Percentiles rank a stretch among this genome's conserved stretches.
Evolutionary conservation across 1,140 invertebrate species (phyloP).

Genomic region (Lordiphosa collinella): DNA sequence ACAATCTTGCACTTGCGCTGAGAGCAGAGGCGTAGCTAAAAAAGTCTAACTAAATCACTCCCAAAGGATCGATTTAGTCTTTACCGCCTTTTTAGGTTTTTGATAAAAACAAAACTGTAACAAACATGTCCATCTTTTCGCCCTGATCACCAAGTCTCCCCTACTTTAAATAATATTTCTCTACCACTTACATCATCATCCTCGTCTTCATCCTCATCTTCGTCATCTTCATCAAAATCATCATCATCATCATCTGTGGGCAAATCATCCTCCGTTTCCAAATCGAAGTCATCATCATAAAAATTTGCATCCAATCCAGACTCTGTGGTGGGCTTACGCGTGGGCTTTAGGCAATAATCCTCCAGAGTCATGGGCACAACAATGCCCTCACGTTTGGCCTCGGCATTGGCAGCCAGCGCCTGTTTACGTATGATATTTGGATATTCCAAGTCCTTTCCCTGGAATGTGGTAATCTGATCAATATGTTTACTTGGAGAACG

Average conservation of each 20-base stretch:
- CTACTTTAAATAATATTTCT: too few relatives aligned
- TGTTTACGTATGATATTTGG: constrained; percentile 99
- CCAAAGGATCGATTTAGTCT: too few relatives aligned
- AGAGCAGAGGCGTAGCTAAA: too few relatives aligned
- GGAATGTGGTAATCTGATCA: constrained; percentile 18
- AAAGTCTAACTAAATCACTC: too few relatives aligned
- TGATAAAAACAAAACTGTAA: too few relatives aligned
- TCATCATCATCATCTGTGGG: constrained; percentile 85
- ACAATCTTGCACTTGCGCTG: too few relatives aligned
- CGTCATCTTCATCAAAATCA: constrained; percentile 82
- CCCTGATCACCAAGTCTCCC: too few relatives aligned
- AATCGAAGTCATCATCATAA: constrained; percentile 94
- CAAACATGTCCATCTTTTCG: too few relatives aligned
- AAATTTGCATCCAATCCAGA: constrained; percentile 91
- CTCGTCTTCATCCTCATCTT: constrained; percentile 50
- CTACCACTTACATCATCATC: constrained; percentile 79
- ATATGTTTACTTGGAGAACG: background rate
- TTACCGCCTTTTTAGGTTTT: too few relatives aligned
- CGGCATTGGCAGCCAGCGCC: constrained; percentile 94
- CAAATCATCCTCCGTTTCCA: constrained; percentile 88
- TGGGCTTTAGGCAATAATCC: constrained; percentile 98
- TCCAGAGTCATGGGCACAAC: constrained; percentile 97
- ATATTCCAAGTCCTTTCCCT: constrained; percentile 98
- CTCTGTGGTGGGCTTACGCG: constrained; percentile 88
- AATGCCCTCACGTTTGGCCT: constrained; percentile 98